Conservation (phyloP, 2,888 invertebrate genomes). For the Spodoptera littoralis region DNA sequence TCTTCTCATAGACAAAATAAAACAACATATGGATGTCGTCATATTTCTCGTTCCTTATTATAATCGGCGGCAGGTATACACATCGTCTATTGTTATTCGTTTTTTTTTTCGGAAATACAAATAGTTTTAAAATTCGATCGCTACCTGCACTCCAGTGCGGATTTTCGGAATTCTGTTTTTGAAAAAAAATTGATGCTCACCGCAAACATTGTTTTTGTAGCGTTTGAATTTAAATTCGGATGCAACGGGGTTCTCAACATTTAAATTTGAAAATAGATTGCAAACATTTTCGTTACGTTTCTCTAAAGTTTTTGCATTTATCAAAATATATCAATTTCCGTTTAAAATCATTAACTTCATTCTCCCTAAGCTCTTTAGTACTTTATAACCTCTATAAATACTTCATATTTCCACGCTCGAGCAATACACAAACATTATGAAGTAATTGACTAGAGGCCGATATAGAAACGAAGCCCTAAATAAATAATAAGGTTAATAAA, state of each 20-base stretch:
- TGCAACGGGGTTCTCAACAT: constrained; percentile 65
- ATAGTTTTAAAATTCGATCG: constrained; percentile 83
- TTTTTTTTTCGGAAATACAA: constrained; percentile 86
- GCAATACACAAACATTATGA: constrained; percentile 51
- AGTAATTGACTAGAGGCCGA: constrained; percentile 55
- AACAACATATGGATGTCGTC: constrained; percentile 81
- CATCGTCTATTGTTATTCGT: constrained; percentile 76
- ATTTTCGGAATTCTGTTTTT: constrained; percentile 84
- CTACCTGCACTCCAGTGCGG: constrained; percentile 86
- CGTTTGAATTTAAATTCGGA: constrained; percentile 66
- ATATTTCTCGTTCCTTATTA: constrained; percentile 87
- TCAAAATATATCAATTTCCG: constrained; percentile 3
- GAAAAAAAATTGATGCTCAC: constrained; percentile 84
- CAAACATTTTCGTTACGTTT: not conserved
- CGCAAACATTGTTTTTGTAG: constrained; percentile 88
- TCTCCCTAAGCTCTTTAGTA: constrained; percentile 20
- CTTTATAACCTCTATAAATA: constrained; percentile 17
- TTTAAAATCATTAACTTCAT: constrained; percentile 7
- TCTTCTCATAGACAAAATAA: constrained; percentile 66
- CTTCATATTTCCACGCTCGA: constrained; percentile 29
- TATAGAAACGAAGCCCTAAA: constrained; percentile 61
- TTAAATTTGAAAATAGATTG: constrained; percentile 19
- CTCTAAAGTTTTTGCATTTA: too few relatives aligned
- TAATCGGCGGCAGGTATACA: constrained; percentile 85
- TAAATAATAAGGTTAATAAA: constrained; percentile 70